A percentile compares a stretch with the other conserved stretches of the same genome.
Evolutionary conservation across 2,888 invertebrate genomes (phyloP).

Genomic region (Folsomia candida): DNA sequence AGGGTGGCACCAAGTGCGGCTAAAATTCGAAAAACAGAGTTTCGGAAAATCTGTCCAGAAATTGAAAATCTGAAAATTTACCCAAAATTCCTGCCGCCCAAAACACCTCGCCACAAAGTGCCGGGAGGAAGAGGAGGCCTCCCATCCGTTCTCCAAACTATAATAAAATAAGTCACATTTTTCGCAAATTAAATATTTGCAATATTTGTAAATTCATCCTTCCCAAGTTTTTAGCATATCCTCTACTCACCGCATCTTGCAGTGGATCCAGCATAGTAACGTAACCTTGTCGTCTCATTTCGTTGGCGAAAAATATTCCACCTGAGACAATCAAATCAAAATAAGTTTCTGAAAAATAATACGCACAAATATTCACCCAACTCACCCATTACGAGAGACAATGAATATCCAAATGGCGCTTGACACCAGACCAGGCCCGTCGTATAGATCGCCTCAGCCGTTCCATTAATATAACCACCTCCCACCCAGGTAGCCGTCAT

Average conservation of each 20-base stretch:
- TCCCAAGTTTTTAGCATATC: no score
- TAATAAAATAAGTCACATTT: no score
- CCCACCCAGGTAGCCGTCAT: slow-evolving; percentile 99
- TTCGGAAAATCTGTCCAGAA: no score
- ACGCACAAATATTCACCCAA: background rate
- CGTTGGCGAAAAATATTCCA: slow-evolving; percentile 66
- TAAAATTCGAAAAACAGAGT: slow-evolving; percentile 33
- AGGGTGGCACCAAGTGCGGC: slow-evolving; percentile 60
- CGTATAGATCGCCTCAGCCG: slow-evolving; percentile 85
- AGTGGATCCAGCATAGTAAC: slow-evolving; percentile 72
- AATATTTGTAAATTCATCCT: no score
- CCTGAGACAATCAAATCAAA: slow-evolving; percentile 57
- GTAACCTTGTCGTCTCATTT: slow-evolving; percentile 68
- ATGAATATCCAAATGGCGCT: slow-evolving; percentile 69
- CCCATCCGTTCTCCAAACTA: slow-evolving; percentile 66
- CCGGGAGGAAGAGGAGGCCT: slow-evolving; percentile 65
- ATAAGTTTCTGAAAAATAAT: no score
- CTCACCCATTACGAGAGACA: slow-evolving; percentile 65
- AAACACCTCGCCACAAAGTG: slow-evolving; percentile 64
- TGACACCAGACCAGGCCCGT: slow-evolving; percentile 67
- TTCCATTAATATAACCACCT: slow-evolving; percentile 98
- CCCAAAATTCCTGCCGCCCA: slow-evolving; percentile 44
- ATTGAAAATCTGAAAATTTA: no score
- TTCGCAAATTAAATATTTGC: no score
- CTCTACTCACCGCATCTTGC: no score